Evolutionary conservation across 1,140 invertebrate genomes (phyloP).

Genomic region (Neelides sp.): DNA sequence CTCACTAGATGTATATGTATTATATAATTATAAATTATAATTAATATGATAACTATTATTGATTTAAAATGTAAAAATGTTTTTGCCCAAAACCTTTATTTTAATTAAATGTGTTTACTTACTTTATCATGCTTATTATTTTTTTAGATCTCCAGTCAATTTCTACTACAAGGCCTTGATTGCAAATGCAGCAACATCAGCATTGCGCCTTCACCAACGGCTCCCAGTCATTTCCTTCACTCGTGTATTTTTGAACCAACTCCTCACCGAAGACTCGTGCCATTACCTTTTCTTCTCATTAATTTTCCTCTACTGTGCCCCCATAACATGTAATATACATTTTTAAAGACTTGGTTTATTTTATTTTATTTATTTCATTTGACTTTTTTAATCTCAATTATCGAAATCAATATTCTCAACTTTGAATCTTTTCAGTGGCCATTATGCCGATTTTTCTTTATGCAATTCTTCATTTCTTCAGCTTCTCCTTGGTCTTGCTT

Average conservation of each 20-base stretch:
- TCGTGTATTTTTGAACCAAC: constrained; percentile 59
- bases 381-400: background rate
- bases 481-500: constrained; percentile 71
- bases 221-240: constrained; percentile 66
- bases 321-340: constrained; percentile 61
- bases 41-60: background rate
- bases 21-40: too few relatives aligned
- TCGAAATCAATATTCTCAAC: too few relatives aligned
- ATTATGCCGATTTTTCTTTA: constrained; percentile 77
- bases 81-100: background rate
- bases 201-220: constrained; percentile 82
- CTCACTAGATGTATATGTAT: too few relatives aligned
- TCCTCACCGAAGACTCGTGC: constrained; percentile 84
- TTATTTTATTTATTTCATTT: background rate
- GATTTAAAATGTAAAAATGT: background rate
- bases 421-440: constrained; percentile 50
- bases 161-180: constrained; percentile 82
- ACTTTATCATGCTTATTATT: constrained; percentile 32
- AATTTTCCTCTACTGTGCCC: constrained; percentile 79
- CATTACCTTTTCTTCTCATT: constrained; percentile 91
- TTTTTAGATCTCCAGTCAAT: constrained; percentile 60
- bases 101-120: background rate
- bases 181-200: constrained; percentile 82
- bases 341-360: constrained; percentile 1
- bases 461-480: constrained; percentile 77